Evolutionary conservation across 1,140 invertebrate species (phyloP).

Genomic region (Hypothenemus hampei): DNA sequence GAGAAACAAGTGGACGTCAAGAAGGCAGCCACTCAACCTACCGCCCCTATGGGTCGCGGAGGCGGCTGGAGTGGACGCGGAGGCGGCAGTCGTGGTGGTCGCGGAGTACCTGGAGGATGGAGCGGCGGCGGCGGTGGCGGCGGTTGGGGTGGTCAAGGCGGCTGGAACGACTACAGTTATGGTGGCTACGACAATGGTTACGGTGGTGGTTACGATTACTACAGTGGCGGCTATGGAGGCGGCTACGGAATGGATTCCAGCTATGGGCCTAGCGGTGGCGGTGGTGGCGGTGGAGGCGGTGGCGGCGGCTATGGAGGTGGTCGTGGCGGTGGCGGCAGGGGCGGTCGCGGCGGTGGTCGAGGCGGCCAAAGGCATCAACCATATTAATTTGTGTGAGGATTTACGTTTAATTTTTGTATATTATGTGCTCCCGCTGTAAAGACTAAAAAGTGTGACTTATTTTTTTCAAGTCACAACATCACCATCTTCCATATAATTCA

Average conservation of each 20-base stretch:
- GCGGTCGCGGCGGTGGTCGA: constrained; percentile 13
- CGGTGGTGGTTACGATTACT: not conserved
- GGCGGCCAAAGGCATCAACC: constrained; percentile 27
- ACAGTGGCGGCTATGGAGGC: constrained; percentile 8
- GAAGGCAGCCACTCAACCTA: constrained; percentile 55
- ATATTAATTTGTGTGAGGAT: constrained; percentile 24
- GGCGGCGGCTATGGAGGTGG: constrained; percentile 7
- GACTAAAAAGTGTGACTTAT: constrained; percentile 15
- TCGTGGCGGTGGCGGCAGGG: constrained; percentile 11
- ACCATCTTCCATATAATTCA: too few relatives aligned
- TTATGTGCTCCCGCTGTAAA: constrained; percentile 19
- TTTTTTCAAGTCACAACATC: too few relatives aligned
- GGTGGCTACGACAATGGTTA: constrained; percentile 8
- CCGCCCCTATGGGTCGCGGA: constrained; percentile 39
- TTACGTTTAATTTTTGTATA: constrained; percentile 5
- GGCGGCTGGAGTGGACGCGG: constrained; percentile 61
- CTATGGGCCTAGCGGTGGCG: constrained; percentile 7
- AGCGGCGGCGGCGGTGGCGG: constrained; percentile 4
- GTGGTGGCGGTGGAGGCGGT: constrained; percentile 1
- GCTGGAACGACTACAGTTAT: constrained; percentile 15
- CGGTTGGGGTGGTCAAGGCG: constrained; percentile 6
- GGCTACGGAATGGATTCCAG: constrained; percentile 7
- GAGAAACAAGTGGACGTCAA: constrained; percentile 90
- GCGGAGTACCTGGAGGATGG: constrained; percentile 45
- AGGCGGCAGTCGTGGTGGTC: constrained; percentile 60